These are phyloP conservation scores for Hypsopygia costalis DNA, from an alignment of 2,888 invertebrate genomes.

Conservation along the genomic window DNA sequence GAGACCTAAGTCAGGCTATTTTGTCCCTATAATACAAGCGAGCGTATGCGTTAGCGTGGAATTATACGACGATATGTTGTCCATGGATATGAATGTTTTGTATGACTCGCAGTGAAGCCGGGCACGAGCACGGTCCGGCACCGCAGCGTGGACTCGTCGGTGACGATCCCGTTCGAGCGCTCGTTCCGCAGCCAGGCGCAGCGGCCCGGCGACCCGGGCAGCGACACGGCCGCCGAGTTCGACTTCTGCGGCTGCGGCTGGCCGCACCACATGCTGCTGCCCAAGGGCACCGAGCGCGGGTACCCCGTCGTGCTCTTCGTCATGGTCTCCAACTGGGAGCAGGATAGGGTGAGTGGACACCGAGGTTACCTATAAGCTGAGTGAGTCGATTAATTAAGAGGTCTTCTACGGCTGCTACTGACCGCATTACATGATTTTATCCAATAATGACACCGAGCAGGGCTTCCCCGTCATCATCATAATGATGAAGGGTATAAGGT, in stretches of 20 bases:
- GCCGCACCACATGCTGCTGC: constrained; percentile 90
- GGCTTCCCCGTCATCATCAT: too few species aligned
- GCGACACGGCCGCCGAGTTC: constrained; percentile 77
- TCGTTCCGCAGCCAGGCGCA: constrained; percentile 86
- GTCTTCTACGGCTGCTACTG: too few species aligned
- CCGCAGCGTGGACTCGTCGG: constrained; percentile 85
- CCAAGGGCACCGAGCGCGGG: constrained; percentile 85
- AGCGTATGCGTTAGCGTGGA: too few species aligned
- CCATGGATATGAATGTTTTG: too few species aligned
- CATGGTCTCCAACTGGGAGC: constrained; percentile 87
- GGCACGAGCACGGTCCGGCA: constrained; percentile 85
- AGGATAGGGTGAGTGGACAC: constrained; percentile 81
- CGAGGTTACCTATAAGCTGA: too few species aligned
- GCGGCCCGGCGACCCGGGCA: constrained; percentile 79
- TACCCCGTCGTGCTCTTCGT: constrained; percentile 85
- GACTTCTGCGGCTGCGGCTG: constrained; percentile 95
- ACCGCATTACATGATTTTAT: too few species aligned
- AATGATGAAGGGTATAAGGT: too few species aligned
- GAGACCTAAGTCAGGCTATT: too few species aligned
- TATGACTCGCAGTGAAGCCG: constrained; percentile 83
- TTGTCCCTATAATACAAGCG: too few species aligned
- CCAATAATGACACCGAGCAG: too few species aligned
- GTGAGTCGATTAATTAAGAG: too few species aligned
- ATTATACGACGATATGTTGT: too few species aligned
- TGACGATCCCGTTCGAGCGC: constrained; percentile 91